Percentiles rank a stretch among this genome's conserved stretches.
Conservation (phyloP, 2,113 vertebrate species). For the Gila orcuttii region DNA sequence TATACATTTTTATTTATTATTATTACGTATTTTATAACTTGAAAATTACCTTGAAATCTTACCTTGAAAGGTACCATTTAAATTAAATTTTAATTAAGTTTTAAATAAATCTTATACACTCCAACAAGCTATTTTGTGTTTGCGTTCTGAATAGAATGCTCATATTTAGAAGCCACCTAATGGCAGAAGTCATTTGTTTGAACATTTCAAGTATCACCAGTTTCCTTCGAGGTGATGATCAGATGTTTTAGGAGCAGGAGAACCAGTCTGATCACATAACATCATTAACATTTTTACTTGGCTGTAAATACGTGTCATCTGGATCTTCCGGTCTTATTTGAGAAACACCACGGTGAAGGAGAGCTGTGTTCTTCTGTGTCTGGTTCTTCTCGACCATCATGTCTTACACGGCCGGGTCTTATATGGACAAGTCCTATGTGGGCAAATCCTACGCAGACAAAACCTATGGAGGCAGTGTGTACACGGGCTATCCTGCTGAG, state of each 20-base stretch:
- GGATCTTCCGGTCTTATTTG: constrained; percentile 55
- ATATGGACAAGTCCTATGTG: constrained; percentile 33
- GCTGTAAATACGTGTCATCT: constrained; percentile 65
- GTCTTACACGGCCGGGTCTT: constrained; percentile 52
- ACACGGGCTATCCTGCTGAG: constrained; percentile 69
- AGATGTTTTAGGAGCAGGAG: constrained; percentile 55
- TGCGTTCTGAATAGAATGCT: background rate
- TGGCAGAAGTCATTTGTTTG: constrained; percentile 15
- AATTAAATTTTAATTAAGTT: too few relatives aligned
- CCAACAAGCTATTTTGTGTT: background rate
- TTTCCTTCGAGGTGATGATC: constrained; percentile 46
- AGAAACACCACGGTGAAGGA: constrained; percentile 24
- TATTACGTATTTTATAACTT: too few relatives aligned
- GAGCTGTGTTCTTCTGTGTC: background rate
- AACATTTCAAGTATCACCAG: constrained; percentile 52
- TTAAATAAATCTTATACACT: too few relatives aligned
- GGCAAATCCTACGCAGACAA: constrained; percentile 50
- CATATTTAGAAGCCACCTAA: background rate
- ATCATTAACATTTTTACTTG: constrained; percentile 66
- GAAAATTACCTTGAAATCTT: too few relatives aligned
- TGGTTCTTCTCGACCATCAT: constrained; percentile 20
- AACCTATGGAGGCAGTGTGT: constrained; percentile 64
- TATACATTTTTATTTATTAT: too few relatives aligned
- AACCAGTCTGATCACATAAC: constrained; percentile 73
- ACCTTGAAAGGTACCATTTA: too few relatives aligned